A percentile compares a stretch with the other conserved stretches of the same genome.
phyloP scores from a whole-genome alignment of 2,888 invertebrate species.

The Eupithecia insigniata region DNA sequence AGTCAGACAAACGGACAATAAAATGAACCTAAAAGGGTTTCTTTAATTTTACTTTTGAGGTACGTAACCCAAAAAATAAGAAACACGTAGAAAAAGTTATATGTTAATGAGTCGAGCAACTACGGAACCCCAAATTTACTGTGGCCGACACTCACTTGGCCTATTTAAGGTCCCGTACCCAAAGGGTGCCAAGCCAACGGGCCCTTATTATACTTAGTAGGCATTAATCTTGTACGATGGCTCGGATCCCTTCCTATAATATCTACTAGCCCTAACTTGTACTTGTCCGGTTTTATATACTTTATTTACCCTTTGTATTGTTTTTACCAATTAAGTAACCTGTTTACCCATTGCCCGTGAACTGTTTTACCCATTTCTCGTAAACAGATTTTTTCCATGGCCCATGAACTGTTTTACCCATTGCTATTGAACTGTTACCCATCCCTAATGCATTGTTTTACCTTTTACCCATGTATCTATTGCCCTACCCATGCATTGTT shows the following conservation, averaged over 20 bases:
- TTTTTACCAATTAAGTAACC: neutral
- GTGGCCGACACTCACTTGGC: neutral
- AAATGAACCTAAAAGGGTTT: too few species aligned
- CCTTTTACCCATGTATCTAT: neutral
- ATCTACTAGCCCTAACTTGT: neutral
- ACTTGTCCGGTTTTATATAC: neutral
- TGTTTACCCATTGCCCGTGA: neutral
- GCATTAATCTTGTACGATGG: neutral
- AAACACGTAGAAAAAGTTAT: neutral
- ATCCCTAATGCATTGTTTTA: neutral
- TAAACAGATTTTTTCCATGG: neutral
- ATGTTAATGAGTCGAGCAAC: neutral
- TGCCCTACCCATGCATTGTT: constrained; percentile 31
- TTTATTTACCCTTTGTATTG: neutral
- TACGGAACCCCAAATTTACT: neutral
- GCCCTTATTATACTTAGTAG: neutral
- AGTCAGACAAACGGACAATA: too few species aligned
- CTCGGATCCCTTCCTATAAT: neutral
- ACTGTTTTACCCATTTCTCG: neutral
- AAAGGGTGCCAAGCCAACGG: neutral
- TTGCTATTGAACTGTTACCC: neutral
- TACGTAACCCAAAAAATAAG: neutral
- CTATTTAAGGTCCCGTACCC: neutral
- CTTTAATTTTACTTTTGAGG: too few species aligned
- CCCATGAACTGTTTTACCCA: neutral